These are phyloP conservation scores for Zonotrichia leucophrys DNA, from an alignment of 2,113 vertebrate species.

Conservation along the genomic window DNA sequence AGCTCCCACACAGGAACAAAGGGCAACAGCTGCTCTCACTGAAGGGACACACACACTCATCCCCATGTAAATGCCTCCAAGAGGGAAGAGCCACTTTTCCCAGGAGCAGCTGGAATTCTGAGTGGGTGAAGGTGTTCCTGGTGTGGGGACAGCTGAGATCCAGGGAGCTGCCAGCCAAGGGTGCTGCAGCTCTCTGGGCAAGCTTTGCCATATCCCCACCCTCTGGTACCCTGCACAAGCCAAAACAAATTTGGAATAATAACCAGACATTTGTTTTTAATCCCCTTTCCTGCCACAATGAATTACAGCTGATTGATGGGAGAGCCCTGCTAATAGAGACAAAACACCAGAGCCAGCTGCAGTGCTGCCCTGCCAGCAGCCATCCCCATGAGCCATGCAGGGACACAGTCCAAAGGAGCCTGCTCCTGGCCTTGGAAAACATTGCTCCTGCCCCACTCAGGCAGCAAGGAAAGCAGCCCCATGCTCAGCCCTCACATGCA, in stretches of 20 bases:
- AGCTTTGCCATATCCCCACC: neutral
- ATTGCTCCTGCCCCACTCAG: neutral
- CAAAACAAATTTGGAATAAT: neutral
- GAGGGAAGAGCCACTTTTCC: neutral
- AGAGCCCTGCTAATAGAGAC: neutral
- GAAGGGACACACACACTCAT: neutral
- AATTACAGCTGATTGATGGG: neutral
- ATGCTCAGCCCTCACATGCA: neutral
- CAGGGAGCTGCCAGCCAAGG: neutral
- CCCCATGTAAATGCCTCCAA: neutral
- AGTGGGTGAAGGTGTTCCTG: neutral
- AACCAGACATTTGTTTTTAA: neutral
- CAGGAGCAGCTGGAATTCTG: neutral
- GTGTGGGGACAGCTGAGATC: neutral
- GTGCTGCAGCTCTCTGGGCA: neutral
- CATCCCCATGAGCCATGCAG: neutral
- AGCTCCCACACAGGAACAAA: no score
- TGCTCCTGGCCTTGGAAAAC: neutral
- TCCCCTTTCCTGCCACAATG: neutral
- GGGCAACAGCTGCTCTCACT: no score
- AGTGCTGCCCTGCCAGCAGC: neutral
- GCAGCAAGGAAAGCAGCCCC: neutral
- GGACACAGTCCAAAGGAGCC: neutral
- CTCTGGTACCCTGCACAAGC: neutral
- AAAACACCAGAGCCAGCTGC: neutral